A percentile compares a stretch with the other conserved stretches of the same genome.
phyloP scores from a whole-genome alignment of 2,113 vertebrate genomes.

The Apeltes quadracus region DNA sequence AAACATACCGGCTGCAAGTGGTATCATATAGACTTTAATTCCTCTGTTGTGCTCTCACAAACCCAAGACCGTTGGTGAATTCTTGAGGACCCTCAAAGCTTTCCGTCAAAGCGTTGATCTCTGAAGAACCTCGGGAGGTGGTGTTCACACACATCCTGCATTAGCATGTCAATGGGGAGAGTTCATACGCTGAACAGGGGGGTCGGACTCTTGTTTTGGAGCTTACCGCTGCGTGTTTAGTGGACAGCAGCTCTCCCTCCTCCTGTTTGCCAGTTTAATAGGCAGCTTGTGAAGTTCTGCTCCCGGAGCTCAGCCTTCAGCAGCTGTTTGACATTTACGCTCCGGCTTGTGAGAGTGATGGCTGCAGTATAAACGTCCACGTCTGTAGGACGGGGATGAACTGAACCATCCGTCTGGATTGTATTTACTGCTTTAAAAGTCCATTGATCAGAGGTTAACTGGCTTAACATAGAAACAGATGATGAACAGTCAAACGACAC shows the following conservation, averaged over 20 bases:
- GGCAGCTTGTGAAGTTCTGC: constrained; percentile 42
- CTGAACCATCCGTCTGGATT: not conserved
- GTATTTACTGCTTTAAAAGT: constrained; percentile 20
- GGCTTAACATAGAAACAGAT: not conserved
- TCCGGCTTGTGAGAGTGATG: constrained; percentile 5
- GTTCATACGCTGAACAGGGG: constrained; percentile 36
- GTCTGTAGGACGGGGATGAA: not conserved
- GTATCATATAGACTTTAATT: constrained; percentile 7
- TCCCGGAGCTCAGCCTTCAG: constrained; percentile 37
- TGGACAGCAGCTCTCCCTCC: constrained; percentile 34
- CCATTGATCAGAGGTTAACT: not conserved
- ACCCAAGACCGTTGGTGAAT: constrained; percentile 41
- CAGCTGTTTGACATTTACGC: constrained; percentile 55
- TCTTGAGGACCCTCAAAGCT: constrained; percentile 42
- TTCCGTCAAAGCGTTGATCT: constrained; percentile 57
- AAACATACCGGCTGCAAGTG: constrained; percentile 9
- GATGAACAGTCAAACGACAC: not conserved
- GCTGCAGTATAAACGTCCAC: constrained; percentile 14
- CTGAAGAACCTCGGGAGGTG: constrained; percentile 59
- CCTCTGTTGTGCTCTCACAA: constrained; percentile 12
- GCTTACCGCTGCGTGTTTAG: constrained; percentile 27
- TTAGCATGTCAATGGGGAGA: constrained; percentile 81
- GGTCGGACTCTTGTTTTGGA: constrained; percentile 34
- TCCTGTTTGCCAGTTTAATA: constrained; percentile 34
- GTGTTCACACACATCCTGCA: constrained; percentile 68